Evolutionary conservation across 1,140 invertebrate species (phyloP), one percentile per base, ranked within the genome.

Genomic region (Leptoteleia sp.): DNA sequence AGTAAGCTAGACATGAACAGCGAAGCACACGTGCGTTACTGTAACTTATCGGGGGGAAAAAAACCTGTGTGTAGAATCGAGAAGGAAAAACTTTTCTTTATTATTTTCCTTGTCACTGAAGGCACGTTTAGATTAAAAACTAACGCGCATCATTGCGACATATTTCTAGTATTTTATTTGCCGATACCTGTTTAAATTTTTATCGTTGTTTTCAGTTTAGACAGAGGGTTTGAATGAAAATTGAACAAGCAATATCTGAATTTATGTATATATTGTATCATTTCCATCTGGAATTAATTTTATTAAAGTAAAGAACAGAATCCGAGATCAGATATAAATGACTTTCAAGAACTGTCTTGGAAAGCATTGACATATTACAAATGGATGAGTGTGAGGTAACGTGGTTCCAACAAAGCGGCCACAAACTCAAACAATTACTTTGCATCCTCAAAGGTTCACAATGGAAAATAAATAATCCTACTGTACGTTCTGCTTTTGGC

Each of bases 401-500:
- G 37, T 47, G 47, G 31, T 15, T 33, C 9, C 4, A 4, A 52
- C 61, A 65, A 65, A 52, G 61, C 61, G 22, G n/a, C 61, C 47
- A 9, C 61, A 22, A 62, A 40, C 33, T 62, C 33, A 62, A 65
- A 65, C 47, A 65, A 65, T 65, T 52, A 65, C 25, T 48, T 37
- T 22, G 8, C 22, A 15, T 8, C 16, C 12, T 65, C 47, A 52
- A 52, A 65, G 47, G 61, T 42, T 65, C 22, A 43, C 31, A 40
- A n/a, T n/a, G n/a, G n/a, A 52, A 42, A 35, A 22, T 52, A 65
- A 65, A 52, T 52, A 65, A 52, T 52, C 22, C 8, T 40, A 40
- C 35, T 16, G 12, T 29, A 27, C 15, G 25, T 38, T 50, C 33
- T 50, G 33, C 29, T 64, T 50, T 42, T 31, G n/a, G 27, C 35